Conservation (phyloP, 2,113 vertebrate species). For the Eonycteris spelaea region DNA sequence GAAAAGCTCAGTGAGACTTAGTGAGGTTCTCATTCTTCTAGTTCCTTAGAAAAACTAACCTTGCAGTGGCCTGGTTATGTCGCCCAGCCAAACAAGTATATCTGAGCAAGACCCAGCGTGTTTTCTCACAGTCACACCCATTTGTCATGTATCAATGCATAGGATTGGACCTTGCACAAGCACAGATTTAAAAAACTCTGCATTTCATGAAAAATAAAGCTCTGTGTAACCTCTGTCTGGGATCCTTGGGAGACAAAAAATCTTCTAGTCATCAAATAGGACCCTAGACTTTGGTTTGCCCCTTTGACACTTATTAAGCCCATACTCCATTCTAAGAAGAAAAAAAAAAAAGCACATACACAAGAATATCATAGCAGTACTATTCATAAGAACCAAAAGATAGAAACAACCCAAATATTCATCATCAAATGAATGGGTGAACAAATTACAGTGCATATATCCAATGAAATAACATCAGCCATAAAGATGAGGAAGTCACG, state of each 20-base stretch:
- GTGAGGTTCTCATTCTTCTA: background rate
- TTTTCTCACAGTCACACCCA: background rate
- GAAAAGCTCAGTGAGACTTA: background rate
- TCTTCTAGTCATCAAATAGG: background rate
- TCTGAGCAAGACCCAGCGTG: background rate
- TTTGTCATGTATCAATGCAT: background rate
- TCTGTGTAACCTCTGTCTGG: background rate
- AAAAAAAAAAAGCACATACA: background rate
- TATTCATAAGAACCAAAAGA: background rate
- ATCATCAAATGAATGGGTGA: background rate
- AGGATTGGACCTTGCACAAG: background rate
- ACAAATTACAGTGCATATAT: rapidly evolving
- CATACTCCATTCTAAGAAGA: background rate
- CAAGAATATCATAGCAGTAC: background rate
- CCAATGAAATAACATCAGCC: background rate
- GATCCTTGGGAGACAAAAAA: background rate
- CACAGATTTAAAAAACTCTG: background rate
- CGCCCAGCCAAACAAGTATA: background rate
- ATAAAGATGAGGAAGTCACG: background rate
- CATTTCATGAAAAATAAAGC: background rate
- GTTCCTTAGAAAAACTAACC: background rate
- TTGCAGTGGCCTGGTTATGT: background rate
- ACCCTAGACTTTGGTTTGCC: background rate
- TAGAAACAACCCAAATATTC: background rate
- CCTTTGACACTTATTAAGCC: background rate